These are phyloP conservation scores for Epinephelus awoara DNA, from an alignment of 2,797 vertebrate genomes.

Conservation along the genomic window DNA sequence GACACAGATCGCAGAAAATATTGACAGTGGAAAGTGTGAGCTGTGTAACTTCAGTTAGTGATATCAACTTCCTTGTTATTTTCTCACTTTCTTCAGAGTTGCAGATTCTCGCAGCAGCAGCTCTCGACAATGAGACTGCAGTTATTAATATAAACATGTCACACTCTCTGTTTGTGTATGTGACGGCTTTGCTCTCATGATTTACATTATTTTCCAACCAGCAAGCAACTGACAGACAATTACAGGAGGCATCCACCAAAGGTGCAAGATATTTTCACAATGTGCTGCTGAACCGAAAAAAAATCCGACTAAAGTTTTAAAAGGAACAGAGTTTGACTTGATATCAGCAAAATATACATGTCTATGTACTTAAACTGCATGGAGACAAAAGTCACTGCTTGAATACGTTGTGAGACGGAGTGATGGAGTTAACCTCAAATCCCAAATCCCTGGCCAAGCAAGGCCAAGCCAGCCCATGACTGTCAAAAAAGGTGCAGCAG, in stretches of 20 bases:
- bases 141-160: slow-evolving; percentile 11
- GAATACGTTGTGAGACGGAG: not conserved
- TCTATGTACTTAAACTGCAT: not conserved
- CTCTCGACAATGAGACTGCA: slow-evolving; percentile 10
- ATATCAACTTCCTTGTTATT: not conserved
- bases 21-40: not conserved
- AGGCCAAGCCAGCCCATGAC: too few relatives aligned
- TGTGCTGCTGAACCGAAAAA: not conserved
- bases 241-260: not conserved
- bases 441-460: too few relatives aligned
- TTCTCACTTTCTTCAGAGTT: slow-evolving; percentile 11
- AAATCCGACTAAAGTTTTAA: not conserved
- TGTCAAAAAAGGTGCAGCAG: too few relatives aligned
- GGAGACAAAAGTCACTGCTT: not conserved
- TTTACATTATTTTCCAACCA: slow-evolving; percentile 17
- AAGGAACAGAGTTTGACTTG: not conserved
- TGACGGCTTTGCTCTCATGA: not conserved
- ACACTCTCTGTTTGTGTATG: slow-evolving; percentile 2
- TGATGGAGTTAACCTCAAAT: too few relatives aligned
- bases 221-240: slow-evolving; percentile 21
- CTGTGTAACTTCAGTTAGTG: not conserved
- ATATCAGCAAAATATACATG: not conserved
- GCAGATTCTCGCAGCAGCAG: not conserved
- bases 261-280: not conserved
- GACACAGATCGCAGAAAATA: not conserved